Evolutionary conservation across 2,888 invertebrate genomes (phyloP).

Genomic region (Halictus ligatus): DNA sequence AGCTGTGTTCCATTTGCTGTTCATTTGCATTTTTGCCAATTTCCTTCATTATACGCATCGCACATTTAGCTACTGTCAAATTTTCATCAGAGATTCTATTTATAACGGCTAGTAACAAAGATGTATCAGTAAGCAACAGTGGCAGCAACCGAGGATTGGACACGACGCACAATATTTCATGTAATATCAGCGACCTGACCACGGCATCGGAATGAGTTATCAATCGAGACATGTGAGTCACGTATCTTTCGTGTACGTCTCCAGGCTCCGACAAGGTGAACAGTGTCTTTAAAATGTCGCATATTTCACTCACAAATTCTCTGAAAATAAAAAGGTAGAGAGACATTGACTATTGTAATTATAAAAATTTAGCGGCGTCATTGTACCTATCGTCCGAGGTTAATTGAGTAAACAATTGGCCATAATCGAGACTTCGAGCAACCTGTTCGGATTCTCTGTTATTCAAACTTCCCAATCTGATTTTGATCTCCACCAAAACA

Average conservation of each 20-base stretch:
- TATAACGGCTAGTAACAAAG: constrained; percentile 86
- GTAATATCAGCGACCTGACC: constrained; percentile 73
- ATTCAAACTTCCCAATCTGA: constrained; percentile 72
- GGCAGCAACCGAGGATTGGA: constrained; percentile 73
- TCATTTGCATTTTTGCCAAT: constrained; percentile 85
- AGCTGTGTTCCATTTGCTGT: constrained; percentile 85
- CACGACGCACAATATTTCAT: constrained; percentile 71
- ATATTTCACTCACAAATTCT: constrained; percentile 71
- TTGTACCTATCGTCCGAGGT: constrained; percentile 78
- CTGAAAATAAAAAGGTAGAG: constrained; percentile 65
- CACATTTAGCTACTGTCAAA: constrained; percentile 87
- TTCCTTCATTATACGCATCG: constrained; percentile 86
- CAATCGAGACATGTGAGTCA: constrained; percentile 70
- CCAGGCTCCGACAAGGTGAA: constrained; percentile 71
- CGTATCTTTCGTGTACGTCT: constrained; percentile 73
- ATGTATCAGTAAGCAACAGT: constrained; percentile 85
- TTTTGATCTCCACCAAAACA: constrained; percentile 74
- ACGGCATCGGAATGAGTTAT: constrained; percentile 68
- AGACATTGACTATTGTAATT: not conserved
- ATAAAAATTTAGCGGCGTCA: constrained; percentile 68
- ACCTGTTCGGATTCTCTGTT: constrained; percentile 71
- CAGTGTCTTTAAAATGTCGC: constrained; percentile 71
- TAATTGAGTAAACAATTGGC: constrained; percentile 74
- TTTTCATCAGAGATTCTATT: constrained; percentile 87
- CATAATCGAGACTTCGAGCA: constrained; percentile 69